Conservation (phyloP, 2,888 invertebrate genomes). For the Darwinula stevensoni region DNA sequence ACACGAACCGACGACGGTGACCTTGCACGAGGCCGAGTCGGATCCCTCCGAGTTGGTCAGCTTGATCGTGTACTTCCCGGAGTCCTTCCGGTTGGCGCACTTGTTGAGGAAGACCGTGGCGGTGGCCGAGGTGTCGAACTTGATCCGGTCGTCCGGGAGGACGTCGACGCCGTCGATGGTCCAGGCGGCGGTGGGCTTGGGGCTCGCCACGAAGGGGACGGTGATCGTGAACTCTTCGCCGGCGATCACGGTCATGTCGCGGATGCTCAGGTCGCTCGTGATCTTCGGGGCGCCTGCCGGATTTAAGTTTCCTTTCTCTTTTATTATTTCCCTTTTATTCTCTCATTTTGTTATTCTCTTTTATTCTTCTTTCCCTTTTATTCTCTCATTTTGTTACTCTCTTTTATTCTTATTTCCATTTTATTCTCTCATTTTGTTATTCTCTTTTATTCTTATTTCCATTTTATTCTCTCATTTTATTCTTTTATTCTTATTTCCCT, state of each 20-base stretch:
- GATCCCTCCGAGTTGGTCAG: conserved; percentile 66
- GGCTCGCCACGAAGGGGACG: conserved; percentile 76
- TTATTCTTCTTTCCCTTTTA: too few species aligned
- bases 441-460: too few species aligned
- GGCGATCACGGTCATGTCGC: conserved; percentile 78
- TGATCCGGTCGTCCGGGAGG: conserved; percentile 44
- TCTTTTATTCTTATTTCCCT: too few species aligned
- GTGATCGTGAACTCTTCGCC: conserved; percentile 86
- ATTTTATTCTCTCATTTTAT: too few species aligned
- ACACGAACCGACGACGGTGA: conserved; percentile 30
- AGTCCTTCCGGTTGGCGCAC: conserved; percentile 61
- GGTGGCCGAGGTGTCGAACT: conserved; percentile 50
- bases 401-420: too few species aligned
- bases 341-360: too few species aligned
- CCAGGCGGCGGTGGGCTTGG: conserved; percentile 69
- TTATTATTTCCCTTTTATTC: too few species aligned
- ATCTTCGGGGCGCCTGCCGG: conserved; percentile 60
- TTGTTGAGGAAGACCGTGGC: conserved; percentile 59
- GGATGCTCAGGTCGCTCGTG: conserved; percentile 63
- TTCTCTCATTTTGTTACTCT: too few species aligned
- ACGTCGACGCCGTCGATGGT: conserved; percentile 61
- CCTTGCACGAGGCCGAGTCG: conserved; percentile 70
- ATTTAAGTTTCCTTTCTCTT: too few species aligned
- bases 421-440: too few species aligned
- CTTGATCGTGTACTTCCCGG: conserved; percentile 72